Percentiles rank a stretch among this genome's conserved stretches.
Conservation (phyloP, 2,888 invertebrate genomes). For the Cepaea hortensis region DNA sequence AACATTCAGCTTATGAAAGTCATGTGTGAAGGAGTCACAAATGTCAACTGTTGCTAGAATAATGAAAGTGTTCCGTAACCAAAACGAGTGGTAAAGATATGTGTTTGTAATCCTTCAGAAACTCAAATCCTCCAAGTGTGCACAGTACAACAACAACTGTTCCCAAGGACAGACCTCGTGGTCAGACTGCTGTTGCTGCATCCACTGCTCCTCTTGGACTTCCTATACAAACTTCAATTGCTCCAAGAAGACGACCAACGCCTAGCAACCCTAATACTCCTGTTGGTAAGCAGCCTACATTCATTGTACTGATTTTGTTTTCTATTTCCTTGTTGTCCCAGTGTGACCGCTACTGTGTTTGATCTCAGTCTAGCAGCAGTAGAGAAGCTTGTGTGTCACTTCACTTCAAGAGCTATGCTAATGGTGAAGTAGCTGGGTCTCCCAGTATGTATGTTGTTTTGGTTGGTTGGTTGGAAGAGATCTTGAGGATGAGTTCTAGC, state of each 20-base stretch:
- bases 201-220: constrained; percentile 61
- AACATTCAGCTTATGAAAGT: too few relatives aligned
- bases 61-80: background rate
- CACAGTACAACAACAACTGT: constrained; percentile 85
- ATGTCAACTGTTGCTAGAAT: too few relatives aligned
- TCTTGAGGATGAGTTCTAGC: too few relatives aligned
- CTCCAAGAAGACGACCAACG: constrained; percentile 67
- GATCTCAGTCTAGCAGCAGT: too few relatives aligned
- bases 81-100: background rate
- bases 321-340: background rate
- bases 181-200: constrained; percentile 62
- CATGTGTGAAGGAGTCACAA: too few relatives aligned
- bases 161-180: constrained; percentile 89
- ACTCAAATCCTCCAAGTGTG: constrained; percentile 74
- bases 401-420: too few relatives aligned
- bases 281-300: constrained; percentile 51
- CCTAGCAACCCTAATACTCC: constrained; percentile 61
- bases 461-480: too few relatives aligned
- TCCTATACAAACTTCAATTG: constrained; percentile 72
- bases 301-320: background rate
- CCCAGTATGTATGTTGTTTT: too few relatives aligned
- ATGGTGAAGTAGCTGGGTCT: too few relatives aligned
- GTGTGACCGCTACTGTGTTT: background rate
- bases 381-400: too few relatives aligned
- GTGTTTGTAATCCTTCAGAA: constrained; percentile 6